A percentile compares a stretch with the other conserved stretches of the same genome.
phyloP scores from a whole-genome alignment of 2,888 invertebrate species.

The Dryobota labecula region DNA sequence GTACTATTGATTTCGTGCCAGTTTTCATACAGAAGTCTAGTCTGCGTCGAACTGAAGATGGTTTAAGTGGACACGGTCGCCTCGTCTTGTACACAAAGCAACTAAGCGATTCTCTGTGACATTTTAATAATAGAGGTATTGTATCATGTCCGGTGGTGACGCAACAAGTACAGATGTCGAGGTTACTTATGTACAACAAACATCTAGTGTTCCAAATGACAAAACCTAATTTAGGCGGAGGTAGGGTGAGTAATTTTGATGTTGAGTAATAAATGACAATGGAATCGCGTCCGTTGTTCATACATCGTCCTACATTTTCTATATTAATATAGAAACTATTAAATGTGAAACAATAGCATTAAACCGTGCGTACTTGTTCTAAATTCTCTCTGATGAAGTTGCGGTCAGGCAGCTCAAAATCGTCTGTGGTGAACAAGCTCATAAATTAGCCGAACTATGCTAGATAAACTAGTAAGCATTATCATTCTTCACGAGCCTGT shows the following conservation, averaged over 20 bases:
- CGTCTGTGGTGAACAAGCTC: conserved; percentile 41
- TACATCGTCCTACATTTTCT: conserved; percentile 33
- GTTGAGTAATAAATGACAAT: conserved; percentile 47
- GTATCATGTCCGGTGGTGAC: conserved; percentile 73
- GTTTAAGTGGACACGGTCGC: conserved; percentile 75
- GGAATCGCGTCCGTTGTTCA: conserved; percentile 45
- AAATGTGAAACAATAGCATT: conserved; percentile 33
- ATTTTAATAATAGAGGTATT: conserved; percentile 73
- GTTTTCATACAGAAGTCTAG: conserved; percentile 46
- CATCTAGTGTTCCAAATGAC: conserved; percentile 57
- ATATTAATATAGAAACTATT: conserved; percentile 16
- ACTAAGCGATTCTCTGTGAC: conserved; percentile 70
- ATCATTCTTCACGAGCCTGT: conserved; percentile 35
- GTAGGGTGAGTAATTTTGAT: conserved; percentile 51
- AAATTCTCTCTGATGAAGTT: conserved; percentile 27
- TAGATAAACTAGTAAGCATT: conserved; percentile 43
- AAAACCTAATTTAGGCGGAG: conserved; percentile 55
- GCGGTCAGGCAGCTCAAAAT: conserved; percentile 48
- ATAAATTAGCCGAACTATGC: conserved; percentile 39
- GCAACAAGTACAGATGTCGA: conserved; percentile 68
- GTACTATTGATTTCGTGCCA: conserved; percentile 53
- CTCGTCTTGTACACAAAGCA: conserved; percentile 68
- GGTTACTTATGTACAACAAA: conserved; percentile 61
- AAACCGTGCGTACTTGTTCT: conserved; percentile 36
- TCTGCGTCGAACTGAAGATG: conserved; percentile 67